These are phyloP conservation scores for Cotesia typhae DNA, from an alignment of 1,140 invertebrate species.

Conservation along the genomic window DNA sequence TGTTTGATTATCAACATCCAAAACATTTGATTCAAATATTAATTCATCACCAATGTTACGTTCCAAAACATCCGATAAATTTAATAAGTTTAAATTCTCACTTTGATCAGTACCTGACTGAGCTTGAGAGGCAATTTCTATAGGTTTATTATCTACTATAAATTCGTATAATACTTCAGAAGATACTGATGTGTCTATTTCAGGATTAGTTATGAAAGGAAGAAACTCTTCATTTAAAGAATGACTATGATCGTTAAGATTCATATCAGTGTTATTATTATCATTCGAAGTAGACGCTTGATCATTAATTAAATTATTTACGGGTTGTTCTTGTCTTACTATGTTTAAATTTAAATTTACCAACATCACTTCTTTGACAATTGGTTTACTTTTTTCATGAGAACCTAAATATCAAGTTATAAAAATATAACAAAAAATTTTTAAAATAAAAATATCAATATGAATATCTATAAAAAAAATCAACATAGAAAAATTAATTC, in stretches of 20 bases:
- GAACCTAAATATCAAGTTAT: conserved; percentile 16
- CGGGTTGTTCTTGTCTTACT: conserved; percentile 4
- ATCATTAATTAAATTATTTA: conserved; percentile 23
- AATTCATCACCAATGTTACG: conserved; percentile 19
- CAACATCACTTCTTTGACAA: conserved; percentile 16
- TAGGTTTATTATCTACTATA: too few relatives aligned
- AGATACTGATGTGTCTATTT: too few relatives aligned
- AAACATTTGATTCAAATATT: conserved; percentile 23
- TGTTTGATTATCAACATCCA: conserved; percentile 20
- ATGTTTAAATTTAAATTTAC: conserved; percentile 12
- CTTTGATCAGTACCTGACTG: too few relatives aligned
- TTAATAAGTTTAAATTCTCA: too few relatives aligned
- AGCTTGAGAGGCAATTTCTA: too few relatives aligned
- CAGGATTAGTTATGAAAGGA: too few relatives aligned
- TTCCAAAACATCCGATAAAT: too few relatives aligned
- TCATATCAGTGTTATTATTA: neutral
- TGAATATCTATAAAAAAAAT: conserved; percentile 14
- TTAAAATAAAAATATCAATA: conserved; percentile 26
- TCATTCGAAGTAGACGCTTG: conserved; percentile 10
- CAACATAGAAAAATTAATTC: neutral
- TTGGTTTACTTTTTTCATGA: conserved; percentile 15
- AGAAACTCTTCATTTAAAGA: too few relatives aligned
- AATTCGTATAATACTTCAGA: too few relatives aligned
- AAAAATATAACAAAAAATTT: conserved; percentile 19
- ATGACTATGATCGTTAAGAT: conserved; percentile 19